Evolutionary conservation across 2,797 vertebrate genomes (phyloP).

Genomic region (Simalia tracyae): DNA sequence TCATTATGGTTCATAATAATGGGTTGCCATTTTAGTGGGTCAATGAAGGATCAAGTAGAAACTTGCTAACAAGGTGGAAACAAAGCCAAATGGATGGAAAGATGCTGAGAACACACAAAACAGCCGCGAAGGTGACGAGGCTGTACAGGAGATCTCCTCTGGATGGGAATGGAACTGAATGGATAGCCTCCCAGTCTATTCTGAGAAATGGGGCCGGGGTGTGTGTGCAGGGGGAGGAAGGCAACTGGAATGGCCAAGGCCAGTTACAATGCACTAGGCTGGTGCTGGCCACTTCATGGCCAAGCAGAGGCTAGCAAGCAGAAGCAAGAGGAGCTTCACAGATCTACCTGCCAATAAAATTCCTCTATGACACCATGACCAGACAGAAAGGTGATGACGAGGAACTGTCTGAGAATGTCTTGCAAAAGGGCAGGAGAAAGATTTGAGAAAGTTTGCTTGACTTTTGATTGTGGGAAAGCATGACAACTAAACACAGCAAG

Average conservation of each 20-base stretch:
- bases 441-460: no score
- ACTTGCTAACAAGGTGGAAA: background rate
- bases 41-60: background rate
- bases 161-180: background rate
- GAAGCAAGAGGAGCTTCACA: background rate
- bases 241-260: background rate
- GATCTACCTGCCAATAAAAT: background rate
- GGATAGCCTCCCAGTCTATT: background rate
- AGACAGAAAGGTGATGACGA: no score
- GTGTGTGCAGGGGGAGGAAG: accelerated
- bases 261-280: background rate
- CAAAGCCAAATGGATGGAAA: background rate
- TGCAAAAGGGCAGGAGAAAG: no score
- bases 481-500: no score
- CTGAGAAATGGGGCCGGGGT: background rate
- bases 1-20: background rate
- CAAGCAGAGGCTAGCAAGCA: background rate
- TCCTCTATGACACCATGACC: background rate
- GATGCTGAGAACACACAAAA: background rate
- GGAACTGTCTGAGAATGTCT: no score
- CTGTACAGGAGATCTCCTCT: background rate
- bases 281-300: background rate
- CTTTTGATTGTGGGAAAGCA: no score
- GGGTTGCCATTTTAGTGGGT: background rate
- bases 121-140: background rate